Evolutionary conservation across 1,140 invertebrate genomes (phyloP), one percentile per base, ranked within the genome.

Genomic region (Telenomus remus): DNA sequence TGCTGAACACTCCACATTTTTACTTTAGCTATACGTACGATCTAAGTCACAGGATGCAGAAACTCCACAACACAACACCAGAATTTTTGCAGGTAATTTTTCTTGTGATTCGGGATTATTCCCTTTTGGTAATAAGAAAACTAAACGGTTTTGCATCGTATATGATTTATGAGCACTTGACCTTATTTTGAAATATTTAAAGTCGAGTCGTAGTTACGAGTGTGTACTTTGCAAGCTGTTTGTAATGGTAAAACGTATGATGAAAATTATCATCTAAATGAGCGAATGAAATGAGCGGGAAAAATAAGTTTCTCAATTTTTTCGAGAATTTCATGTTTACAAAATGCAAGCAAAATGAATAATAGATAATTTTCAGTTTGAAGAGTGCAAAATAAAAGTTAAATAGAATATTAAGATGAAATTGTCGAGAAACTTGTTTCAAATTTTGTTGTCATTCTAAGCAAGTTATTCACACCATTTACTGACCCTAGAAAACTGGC

Each of bases 11-110:
- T 9, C 95, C 95, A 7, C 91, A 92, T 72, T 96, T 96, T 75
- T 98, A 98, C 86, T 98, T 96, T 88, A 98, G 96, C 33, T 94
- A 97, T 66, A 93, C 94, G 0, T 98, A 97, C 83, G 97, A 99
- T 88, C 84, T 99, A 13, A 98, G 95, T 35, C 96, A 98, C 83
- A 93, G 95, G 0, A 89, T 98, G 80, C 98, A 99, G 84, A 90
- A 96, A 50, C 89, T 98, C 35, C 93, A 97, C 79, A 95, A 95
- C 53, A 95, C 95, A n/a, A 91, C 93, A 12, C 93, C 95, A 2
- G 94, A 96, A 66, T 98, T 97, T 85, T 86, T 93, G 55, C 91
- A 92, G 83, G 93, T 84, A n/a, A 11, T 39, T 9, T 39, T 39
- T 11, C 9, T 4, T 27, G 1, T 27, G 19, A n/a, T n/a, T n/a